phyloP scores from a whole-genome alignment of 2,113 vertebrate genomes.

The Brienomyrus brachyistius region DNA sequence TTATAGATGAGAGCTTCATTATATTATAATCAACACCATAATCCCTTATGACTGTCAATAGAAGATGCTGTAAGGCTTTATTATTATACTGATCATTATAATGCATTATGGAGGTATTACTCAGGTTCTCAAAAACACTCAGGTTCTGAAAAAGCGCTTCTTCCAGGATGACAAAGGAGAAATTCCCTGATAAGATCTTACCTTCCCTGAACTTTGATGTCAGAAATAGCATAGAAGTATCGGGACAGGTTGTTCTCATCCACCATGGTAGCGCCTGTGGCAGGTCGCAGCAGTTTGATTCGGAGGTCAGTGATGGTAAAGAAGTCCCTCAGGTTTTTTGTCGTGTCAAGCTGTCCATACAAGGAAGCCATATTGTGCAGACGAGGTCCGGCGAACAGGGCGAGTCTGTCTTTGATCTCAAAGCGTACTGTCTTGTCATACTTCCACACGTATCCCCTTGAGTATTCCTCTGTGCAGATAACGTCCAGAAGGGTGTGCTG shows the following conservation, averaged over 20 bases:
- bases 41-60: neutral
- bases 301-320: slow-evolving; percentile 96
- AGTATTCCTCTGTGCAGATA: slow-evolving; percentile 98
- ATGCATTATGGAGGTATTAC: neutral
- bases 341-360: slow-evolving; percentile 95
- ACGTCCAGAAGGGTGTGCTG: slow-evolving; percentile 91
- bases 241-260: slow-evolving; percentile 85
- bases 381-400: slow-evolving; percentile 89
- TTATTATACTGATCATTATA: neutral
- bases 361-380: slow-evolving; percentile 98
- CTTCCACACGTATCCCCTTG: slow-evolving; percentile 86
- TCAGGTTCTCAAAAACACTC: neutral
- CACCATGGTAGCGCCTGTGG: slow-evolving; percentile 89
- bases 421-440: slow-evolving; percentile 96
- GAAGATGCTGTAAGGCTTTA: too few relatives aligned
- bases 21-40: neutral
- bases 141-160: neutral
- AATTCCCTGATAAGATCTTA: slow-evolving; percentile 56
- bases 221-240: slow-evolving; percentile 97
- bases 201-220: slow-evolving; percentile 97
- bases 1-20: neutral
- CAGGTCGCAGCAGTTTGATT: slow-evolving; percentile 84
- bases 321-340: slow-evolving; percentile 96
- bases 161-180: neutral
- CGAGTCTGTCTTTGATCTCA: slow-evolving; percentile 96